Conservation (phyloP, 2,888 invertebrate genomes). For the Gastrophysa polygoni region DNA sequence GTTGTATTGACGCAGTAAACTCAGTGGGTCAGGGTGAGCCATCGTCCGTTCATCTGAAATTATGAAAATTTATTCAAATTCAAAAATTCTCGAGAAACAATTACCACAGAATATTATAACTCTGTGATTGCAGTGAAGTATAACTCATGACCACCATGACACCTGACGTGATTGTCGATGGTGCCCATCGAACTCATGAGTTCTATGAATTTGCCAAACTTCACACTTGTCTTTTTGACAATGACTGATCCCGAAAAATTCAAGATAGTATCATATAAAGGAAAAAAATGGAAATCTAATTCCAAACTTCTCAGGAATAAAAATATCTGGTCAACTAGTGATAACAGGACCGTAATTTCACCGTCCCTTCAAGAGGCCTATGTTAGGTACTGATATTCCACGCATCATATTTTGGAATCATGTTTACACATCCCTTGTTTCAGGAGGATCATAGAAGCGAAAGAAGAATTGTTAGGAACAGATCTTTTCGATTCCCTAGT, state of each 20-base stretch:
- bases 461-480: slow-evolving; percentile 45
- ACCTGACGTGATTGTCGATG: no score
- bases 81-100: no score
- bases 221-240: no score
- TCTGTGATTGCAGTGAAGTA: no score
- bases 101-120: no score
- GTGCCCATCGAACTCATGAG: neutral
- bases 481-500: slow-evolving; percentile 55
- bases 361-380: slow-evolving; percentile 5
- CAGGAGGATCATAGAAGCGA: slow-evolving; percentile 36
- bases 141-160: no score
- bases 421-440: slow-evolving; percentile 19
- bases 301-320: neutral
- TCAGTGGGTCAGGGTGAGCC: slow-evolving; percentile 96
- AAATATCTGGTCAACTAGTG: neutral
- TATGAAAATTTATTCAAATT: no score
- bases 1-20: slow-evolving; percentile 94
- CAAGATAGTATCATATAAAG: slow-evolving; percentile 17
- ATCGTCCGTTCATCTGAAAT: no score
- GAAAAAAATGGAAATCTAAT: slow-evolving; percentile 8
- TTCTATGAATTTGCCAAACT: neutral
- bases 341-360: neutral
- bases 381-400: slow-evolving; percentile 14
- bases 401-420: neutral
- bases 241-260: slow-evolving; percentile 12